Conservation (phyloP, 2,888 invertebrate genomes). For the Cheilosia scutellata region DNA sequence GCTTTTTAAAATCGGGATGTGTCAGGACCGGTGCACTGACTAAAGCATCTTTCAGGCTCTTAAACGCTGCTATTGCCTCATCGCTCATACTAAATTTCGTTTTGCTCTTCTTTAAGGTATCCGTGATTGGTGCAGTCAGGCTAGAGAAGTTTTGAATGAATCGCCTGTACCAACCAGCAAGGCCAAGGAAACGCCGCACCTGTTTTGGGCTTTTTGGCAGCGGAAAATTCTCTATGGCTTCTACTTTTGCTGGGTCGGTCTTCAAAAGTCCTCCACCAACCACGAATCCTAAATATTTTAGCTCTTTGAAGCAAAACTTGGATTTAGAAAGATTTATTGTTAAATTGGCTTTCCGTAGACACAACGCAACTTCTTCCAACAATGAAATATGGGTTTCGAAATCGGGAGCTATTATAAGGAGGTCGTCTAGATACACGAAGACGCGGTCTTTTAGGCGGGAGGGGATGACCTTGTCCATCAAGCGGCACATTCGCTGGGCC, state of each 20-base stretch:
- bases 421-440: conserved; percentile 44
- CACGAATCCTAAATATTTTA: too few species aligned
- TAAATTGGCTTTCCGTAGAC: too few species aligned
- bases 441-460: conserved; percentile 40
- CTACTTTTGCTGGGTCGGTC: conserved; percentile 18
- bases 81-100: conserved; percentile 36
- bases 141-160: background rate
- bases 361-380: conserved; percentile 7
- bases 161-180: background rate
- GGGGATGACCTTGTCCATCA: conserved; percentile 52
- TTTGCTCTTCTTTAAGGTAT: conserved; percentile 16
- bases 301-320: too few species aligned
- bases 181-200: too few species aligned
- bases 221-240: conserved; percentile 2
- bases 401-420: conserved; percentile 41
- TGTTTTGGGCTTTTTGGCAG: background rate
- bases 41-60: conserved; percentile 38
- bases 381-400: conserved; percentile 38
- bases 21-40: conserved; percentile 58
- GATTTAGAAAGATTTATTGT: too few species aligned
- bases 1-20: conserved; percentile 48
- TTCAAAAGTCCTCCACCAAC: conserved; percentile 37
- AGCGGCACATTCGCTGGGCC: conserved; percentile 55
- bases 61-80: conserved; percentile 47
- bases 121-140: too few species aligned